These are phyloP conservation scores for Itoplectis maculator DNA, from an alignment of 2,888 invertebrate genomes.

Conservation along the genomic window DNA sequence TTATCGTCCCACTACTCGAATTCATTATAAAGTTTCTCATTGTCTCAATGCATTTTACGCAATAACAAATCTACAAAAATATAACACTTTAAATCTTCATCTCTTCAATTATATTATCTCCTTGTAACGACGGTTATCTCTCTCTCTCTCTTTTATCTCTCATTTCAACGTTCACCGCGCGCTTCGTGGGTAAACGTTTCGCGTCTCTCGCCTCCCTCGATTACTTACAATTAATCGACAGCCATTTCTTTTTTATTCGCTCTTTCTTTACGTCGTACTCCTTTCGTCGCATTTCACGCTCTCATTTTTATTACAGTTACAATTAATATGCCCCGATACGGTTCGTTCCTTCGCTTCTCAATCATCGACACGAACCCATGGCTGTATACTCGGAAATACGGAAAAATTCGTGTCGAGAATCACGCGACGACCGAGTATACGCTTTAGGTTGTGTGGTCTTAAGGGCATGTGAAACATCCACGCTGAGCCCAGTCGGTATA, in stretches of 20 bases:
- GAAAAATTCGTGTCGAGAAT: background rate
- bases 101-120: slow-evolving; percentile 80
- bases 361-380: slow-evolving; percentile 34
- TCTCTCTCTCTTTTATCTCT: slow-evolving; percentile 50
- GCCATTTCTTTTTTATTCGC: slow-evolving; percentile 72
- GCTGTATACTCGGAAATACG: slow-evolving; percentile 60
- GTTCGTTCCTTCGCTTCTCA: slow-evolving; percentile 44
- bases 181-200: slow-evolving; percentile 48
- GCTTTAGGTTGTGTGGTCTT: background rate
- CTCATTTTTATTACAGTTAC: slow-evolving; percentile 57
- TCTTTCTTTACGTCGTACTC: slow-evolving; percentile 61
- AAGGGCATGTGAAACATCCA: too few relatives aligned
- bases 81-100: slow-evolving; percentile 81
- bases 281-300: slow-evolving; percentile 10
- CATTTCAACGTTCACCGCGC: slow-evolving; percentile 69
- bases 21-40: slow-evolving; percentile 79
- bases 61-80: slow-evolving; percentile 85
- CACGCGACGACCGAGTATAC: background rate
- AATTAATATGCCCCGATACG: slow-evolving; percentile 25
- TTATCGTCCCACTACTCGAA: slow-evolving; percentile 24
- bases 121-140: slow-evolving; percentile 76
- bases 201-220: slow-evolving; percentile 25
- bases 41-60: slow-evolving; percentile 83
- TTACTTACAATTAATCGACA: slow-evolving; percentile 74
- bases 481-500: too few relatives aligned